Base-by-base conservation (phyloP, 2,113 vertebrate species). In the Caracal caracal region DNA sequence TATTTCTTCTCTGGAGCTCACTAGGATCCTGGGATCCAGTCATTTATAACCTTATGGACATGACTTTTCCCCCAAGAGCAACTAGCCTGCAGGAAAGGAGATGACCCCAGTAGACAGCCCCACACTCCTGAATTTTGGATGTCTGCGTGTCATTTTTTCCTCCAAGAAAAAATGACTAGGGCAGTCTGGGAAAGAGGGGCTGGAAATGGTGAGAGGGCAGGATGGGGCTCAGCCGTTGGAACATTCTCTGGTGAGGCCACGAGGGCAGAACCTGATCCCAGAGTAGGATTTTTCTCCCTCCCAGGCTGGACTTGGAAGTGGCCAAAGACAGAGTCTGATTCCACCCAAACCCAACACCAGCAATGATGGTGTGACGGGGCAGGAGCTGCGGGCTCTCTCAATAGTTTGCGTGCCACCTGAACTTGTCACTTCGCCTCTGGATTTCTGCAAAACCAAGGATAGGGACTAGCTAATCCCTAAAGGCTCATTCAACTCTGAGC, bases 141-240 rank as follows among this genome's bases (percentile, higher is more conserved):
- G 66, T 61, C 28, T 94, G 85, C 75, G 68, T 16, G 73, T 80
- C 82, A 33, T 86, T 93, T 81, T 91, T 92, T 63, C 47, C 75
- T 65, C 19, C n/a, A 43, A 84, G n/a, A 79, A 9, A 59, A 59
- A 59, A 59, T 56, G 76, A 6, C 26, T 5, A n/a, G 35, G 30
- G 61, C 1, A 78, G 8, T 15, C 79, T 33, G n/a, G 24, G 51
- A 82, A 20, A 20, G 26, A n/a, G 40, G 20, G 20, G 7, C 35
- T 63, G 13, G 3, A 47, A 40, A 35, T 10, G 28, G 59, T n/a
- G 66, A 89, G 49, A 47, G 33, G 26, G 15, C 22, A 40, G 91
- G 63, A 59, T 51, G 47, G 40, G 5, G 40, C n/a, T 94, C 61
- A 56, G 26, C 61, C 49, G 8, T 71, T 43, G 59, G 28, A 71